Evolutionary conservation across 2,888 invertebrate genomes (phyloP).

Genomic region (Parnassius orleans): DNA sequence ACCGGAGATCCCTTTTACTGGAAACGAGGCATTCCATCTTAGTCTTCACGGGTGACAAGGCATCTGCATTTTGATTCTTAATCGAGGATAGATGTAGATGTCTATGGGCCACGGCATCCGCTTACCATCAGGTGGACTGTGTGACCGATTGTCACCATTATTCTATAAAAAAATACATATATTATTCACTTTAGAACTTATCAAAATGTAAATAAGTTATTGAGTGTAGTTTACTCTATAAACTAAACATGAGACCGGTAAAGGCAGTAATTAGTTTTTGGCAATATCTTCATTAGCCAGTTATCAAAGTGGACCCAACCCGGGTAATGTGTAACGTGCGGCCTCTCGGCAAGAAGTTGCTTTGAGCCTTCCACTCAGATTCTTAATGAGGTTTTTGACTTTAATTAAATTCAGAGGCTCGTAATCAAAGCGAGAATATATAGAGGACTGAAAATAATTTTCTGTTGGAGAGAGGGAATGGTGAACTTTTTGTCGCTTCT

Average conservation of each 20-base stretch:
- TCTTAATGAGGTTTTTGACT: constrained; percentile 11
- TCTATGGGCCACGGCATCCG: no score
- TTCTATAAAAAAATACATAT: no score
- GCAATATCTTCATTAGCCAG: constrained; percentile 13
- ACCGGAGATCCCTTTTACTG: no score
- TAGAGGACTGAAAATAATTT: constrained; percentile 1
- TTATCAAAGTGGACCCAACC: background rate
- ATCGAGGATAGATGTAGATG: no score
- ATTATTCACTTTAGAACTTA: no score
- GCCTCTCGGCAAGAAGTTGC: constrained; percentile 6
- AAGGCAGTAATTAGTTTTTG: constrained; percentile 11
- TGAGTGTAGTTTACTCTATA: no score
- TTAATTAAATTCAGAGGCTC: constrained; percentile 11
- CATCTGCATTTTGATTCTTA: no score
- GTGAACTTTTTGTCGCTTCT: background rate
- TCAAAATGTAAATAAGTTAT: no score
- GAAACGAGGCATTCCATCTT: no score
- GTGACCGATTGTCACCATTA: no score
- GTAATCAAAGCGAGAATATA: constrained; percentile 2
- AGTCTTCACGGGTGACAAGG: no score
- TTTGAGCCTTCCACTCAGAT: constrained; percentile 10
- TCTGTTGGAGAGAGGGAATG: background rate
- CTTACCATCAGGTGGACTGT: no score
- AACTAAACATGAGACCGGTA: background rate
- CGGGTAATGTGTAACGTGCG: constrained; percentile 10